Percentiles rank a stretch among this genome's conserved stretches.
These are phyloP conservation scores for Philopotamus ludificatus DNA, from an alignment of 1,140 invertebrate species.

Conservation along the genomic window DNA sequence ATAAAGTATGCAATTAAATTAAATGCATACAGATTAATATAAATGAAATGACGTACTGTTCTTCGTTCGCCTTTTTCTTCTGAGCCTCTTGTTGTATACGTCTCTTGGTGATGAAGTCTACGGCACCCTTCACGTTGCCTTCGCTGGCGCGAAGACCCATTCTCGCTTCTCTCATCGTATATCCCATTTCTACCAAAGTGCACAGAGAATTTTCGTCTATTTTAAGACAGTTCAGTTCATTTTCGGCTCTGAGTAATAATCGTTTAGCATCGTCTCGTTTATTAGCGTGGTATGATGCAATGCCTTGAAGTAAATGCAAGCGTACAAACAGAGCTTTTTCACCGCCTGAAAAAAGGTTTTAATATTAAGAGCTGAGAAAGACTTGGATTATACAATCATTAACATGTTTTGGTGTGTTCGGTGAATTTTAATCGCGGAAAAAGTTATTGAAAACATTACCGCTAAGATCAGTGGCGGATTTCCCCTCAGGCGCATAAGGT, in stretches of 20 bases:
- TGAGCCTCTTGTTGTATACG: slow-evolving; percentile 56
- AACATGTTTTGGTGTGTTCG: too few relatives aligned
- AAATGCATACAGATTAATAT: slow-evolving; percentile 14
- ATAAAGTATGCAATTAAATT: slow-evolving; percentile 8
- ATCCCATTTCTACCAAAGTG: slow-evolving; percentile 57
- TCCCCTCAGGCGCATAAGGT: too few relatives aligned
- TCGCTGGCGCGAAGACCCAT: slow-evolving; percentile 63
- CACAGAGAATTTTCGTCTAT: slow-evolving; percentile 51
- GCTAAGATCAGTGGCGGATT: too few relatives aligned
- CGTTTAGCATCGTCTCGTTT: slow-evolving; percentile 59
- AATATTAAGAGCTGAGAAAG: too few relatives aligned
- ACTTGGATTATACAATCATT: too few relatives aligned
- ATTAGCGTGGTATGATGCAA: slow-evolving; percentile 74
- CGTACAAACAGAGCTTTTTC: slow-evolving; percentile 73
- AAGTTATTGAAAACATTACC: too few relatives aligned
- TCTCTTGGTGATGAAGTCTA: slow-evolving; percentile 63
- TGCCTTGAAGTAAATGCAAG: slow-evolving; percentile 74
- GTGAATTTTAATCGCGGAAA: too few relatives aligned
- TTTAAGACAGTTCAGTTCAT: slow-evolving; percentile 61
- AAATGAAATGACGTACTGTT: slow-evolving; percentile 44
- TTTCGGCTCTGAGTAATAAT: slow-evolving; percentile 60
- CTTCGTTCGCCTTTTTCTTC: slow-evolving; percentile 54
- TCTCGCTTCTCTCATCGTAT: slow-evolving; percentile 61
- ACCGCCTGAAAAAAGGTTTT: slow-evolving; percentile 62
- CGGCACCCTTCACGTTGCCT: slow-evolving; percentile 62